phyloP scores from a whole-genome alignment of 2,113 vertebrate species.

The Heterotis niloticus region DNA sequence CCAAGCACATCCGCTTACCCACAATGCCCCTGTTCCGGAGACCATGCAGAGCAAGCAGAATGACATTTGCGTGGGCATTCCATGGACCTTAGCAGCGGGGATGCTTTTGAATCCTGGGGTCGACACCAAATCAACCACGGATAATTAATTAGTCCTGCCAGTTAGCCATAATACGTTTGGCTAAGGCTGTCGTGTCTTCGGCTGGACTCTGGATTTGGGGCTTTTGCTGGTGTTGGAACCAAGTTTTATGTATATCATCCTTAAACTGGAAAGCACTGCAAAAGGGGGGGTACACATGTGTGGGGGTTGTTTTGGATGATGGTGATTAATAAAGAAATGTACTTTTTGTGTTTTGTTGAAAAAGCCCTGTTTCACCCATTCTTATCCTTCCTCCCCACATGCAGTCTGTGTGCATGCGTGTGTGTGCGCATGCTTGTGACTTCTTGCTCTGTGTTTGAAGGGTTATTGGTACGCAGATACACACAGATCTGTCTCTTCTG shows the following conservation, averaged over 20 bases:
- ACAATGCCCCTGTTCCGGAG: background rate
- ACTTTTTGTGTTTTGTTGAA: no score
- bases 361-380: no score
- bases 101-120: slow-evolving; percentile 28
- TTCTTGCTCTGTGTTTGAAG: no score
- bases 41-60: background rate
- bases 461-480: no score
- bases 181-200: slow-evolving; percentile 33
- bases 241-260: background rate
- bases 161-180: slow-evolving; percentile 32
- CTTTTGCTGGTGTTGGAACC: slow-evolving; percentile 1
- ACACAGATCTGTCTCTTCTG: no score
- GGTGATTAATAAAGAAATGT: no score
- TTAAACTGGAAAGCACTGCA: background rate
- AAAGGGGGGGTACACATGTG: no score
- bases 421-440: no score
- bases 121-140: slow-evolving; percentile 24
- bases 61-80: background rate
- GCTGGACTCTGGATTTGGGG: slow-evolving; percentile 11
- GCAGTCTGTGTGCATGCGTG: no score
- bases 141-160: slow-evolving; percentile 33
- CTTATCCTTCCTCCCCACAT: no score
- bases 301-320: no score
- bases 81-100: slow-evolving; percentile 17
- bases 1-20: background rate